Evolutionary conservation across 2,113 vertebrate genomes (phyloP).

Genomic region (Eublepharis macularius): DNA sequence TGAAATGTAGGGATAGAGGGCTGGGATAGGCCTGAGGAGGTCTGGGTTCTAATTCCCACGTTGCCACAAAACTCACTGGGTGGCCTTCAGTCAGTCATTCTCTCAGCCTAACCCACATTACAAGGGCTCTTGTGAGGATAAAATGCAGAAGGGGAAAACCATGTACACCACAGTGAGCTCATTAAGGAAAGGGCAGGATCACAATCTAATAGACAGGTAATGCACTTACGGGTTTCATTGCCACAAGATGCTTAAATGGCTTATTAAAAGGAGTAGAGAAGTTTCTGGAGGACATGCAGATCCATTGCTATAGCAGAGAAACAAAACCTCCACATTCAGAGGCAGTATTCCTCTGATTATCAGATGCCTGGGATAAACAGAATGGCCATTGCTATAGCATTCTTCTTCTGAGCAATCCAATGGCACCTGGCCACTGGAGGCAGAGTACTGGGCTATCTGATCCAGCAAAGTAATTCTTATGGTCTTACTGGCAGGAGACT

Average conservation of each 20-base stretch:
- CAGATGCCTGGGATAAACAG: not conserved
- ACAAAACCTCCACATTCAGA: not conserved
- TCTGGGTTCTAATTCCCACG: too few species aligned
- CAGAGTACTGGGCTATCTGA: not conserved
- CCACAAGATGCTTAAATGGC: not conserved
- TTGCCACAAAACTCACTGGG: too few species aligned
- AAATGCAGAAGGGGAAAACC: too few species aligned
- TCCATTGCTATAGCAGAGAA: not conserved
- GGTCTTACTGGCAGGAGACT: constrained; percentile 8
- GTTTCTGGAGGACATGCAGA: not conserved
- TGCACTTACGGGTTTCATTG: not conserved
- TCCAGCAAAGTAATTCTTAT: not conserved
- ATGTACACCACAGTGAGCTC: too few species aligned
- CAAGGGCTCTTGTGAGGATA: too few species aligned
- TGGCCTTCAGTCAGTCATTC: too few species aligned
- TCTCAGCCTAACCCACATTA: too few species aligned
- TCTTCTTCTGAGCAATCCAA: not conserved
- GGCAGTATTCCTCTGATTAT: not conserved
- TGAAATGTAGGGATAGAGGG: too few species aligned
- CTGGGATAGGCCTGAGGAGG: too few species aligned
- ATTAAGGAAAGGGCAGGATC: too few species aligned
- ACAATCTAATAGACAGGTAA: not conserved
- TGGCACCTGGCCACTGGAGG: not conserved
- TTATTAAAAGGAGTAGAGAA: not conserved
- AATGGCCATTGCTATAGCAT: not conserved